These are phyloP conservation scores for Agrenia bidenticulata DNA, from an alignment of 2,888 invertebrate genomes.

Conservation along the genomic window DNA sequence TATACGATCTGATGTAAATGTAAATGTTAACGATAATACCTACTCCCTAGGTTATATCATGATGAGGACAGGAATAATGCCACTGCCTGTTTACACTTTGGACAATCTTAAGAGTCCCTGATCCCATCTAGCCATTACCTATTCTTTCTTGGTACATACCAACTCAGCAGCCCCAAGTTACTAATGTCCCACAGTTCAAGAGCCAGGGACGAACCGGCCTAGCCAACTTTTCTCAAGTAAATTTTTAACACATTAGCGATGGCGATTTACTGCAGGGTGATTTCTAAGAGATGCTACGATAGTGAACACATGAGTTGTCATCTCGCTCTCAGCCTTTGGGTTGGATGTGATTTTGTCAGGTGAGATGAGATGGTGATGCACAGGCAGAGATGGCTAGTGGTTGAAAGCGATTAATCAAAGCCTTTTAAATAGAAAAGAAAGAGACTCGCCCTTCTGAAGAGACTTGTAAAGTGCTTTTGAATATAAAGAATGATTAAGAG, in stretches of 20 bases:
- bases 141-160: background rate
- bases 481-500: slow-evolving; percentile 20
- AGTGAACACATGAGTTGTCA: slow-evolving; percentile 12
- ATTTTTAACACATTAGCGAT: slow-evolving; percentile 13
- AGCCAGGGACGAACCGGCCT: too few species aligned
- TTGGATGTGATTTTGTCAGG: slow-evolving; percentile 6
- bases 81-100: slow-evolving; percentile 35
- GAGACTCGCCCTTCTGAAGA: slow-evolving; percentile 1
- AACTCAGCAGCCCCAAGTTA: background rate
- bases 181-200: too few species aligned
- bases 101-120: background rate
- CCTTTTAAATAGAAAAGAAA: slow-evolving; percentile 15
- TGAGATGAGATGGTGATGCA: background rate
- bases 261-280: slow-evolving; percentile 13
- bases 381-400: background rate
- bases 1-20: too few species aligned
- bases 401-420: slow-evolving; percentile 23
- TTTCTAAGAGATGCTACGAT: slow-evolving; percentile 11
- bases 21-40: background rate
- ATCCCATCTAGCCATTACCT: background rate
- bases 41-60: slow-evolving; percentile 13
- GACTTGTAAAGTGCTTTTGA: slow-evolving; percentile 15
- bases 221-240: background rate
- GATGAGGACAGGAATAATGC: slow-evolving; percentile 35
- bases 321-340: slow-evolving; percentile 8